Evolutionary conservation across 1,140 invertebrate species (phyloP), one percentile per base, ranked within the genome.

Genomic region (Octopus sinensis): DNA sequence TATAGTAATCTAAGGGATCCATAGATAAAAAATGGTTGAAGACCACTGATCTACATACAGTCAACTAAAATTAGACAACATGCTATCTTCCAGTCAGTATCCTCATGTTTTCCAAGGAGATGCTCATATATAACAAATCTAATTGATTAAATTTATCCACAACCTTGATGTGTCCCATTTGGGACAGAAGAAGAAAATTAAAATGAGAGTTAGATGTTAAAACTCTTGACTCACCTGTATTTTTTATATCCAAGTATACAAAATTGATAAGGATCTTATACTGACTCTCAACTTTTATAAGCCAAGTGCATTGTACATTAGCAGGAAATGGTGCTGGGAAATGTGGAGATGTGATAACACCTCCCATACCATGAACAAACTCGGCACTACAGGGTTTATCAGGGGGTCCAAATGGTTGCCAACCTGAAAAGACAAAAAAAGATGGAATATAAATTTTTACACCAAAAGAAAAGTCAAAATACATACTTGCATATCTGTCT

Each of bases 231-330:
- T 86, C 85, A 92, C 91, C 88, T 62, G 88, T 90, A 81, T 86
- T 86, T 51, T 90, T 88, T 7, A 92, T 87, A 78, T 91, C 88
- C 54, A 92, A 83, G 76, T 89, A 83, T 9, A 90, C 84, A n/a
- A 92, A 85, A 56, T 88, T 86, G 4, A 92, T 76, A 75, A 91
- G 88, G 81, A 92, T 90, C 75, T 89, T 86, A 76, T 90, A 87
- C 43, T 86, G 78, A 53, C 89, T 87, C 73, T 86, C 79, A 4
- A 91, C 91, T 68, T 91, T 83, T 54, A 92, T 87, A 12, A 91
- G 84, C 91, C 91, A 92, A 6, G 90, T 86, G 82, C 91, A 92
- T 78, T 91, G 90, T 5, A 91, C 82, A 30, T 88, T 85, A 17
- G 85, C 83, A 4, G 86, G 86, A 79, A 90, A 91, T 2, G 89